phyloP scores from a whole-genome alignment of 2,113 vertebrate genomes.

The Patagioenas fasciata region DNA sequence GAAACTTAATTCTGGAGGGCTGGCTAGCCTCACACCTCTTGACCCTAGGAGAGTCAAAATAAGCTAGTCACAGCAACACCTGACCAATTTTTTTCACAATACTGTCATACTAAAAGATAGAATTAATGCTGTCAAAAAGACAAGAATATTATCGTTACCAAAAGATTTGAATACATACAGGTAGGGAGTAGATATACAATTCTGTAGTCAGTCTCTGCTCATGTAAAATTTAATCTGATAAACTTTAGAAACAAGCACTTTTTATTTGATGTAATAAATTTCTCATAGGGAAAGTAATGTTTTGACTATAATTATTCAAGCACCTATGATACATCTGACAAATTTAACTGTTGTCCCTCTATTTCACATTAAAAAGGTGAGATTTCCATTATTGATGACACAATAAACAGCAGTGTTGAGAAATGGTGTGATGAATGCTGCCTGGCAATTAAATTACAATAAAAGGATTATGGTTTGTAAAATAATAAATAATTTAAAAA shows the following conservation, averaged over 20 bases:
- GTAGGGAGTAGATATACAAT: neutral
- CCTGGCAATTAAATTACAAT: neutral
- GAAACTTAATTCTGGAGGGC: neutral
- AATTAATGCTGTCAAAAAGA: neutral
- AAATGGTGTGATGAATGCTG: neutral
- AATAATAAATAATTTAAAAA: neutral
- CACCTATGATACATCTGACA: neutral
- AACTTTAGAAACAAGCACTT: neutral
- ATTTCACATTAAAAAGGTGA: neutral
- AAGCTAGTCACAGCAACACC: fast-evolving
- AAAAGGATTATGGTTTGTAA: neutral
- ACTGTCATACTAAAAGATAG: neutral
- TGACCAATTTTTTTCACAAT: neutral
- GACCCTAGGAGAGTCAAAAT: neutral
- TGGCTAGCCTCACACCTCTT: neutral
- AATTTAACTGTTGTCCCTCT: neutral
- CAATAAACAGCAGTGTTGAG: neutral
- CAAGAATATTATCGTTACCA: neutral
- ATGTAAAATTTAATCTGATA: neutral
- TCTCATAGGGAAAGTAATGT: neutral
- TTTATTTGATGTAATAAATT: neutral
- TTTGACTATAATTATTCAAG: neutral
- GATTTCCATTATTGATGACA: neutral
- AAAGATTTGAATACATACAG: neutral
- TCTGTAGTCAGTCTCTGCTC: neutral